These are phyloP conservation scores for Drosophila hamatofila DNA, from an alignment of 2,888 invertebrate genomes.

Conservation along the genomic window DNA sequence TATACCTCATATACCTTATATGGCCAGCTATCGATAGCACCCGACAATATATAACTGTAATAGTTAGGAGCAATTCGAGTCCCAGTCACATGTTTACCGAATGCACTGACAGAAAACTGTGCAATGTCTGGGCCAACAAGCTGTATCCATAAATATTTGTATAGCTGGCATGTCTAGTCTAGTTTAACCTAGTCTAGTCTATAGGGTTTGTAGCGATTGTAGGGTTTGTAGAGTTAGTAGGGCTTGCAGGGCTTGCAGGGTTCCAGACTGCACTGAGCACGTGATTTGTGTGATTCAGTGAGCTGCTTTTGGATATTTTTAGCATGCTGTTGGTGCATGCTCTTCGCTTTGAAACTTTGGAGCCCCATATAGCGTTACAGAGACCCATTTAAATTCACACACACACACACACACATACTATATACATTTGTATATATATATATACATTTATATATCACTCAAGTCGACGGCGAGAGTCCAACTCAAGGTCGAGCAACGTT, in stretches of 20 bases:
- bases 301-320: conserved; percentile 45
- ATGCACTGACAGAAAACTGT: conserved; percentile 23
- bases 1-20: conserved; percentile 23
- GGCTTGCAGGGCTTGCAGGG: too few species aligned
- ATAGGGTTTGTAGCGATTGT: background rate
- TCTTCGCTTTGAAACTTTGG: conserved; percentile 39
- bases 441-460: background rate
- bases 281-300: conserved; percentile 69
- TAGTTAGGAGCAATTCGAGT: background rate
- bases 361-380: conserved; percentile 37
- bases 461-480: conserved; percentile 3
- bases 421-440: background rate
- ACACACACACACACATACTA: background rate
- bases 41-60: conserved; percentile 3
- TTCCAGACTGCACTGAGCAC: conserved; percentile 42
- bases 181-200: background rate
- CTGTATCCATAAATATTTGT: conserved; percentile 41
- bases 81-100: conserved; percentile 35
- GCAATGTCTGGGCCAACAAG: conserved; percentile 35
- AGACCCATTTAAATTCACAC: background rate
- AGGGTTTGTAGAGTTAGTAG: background rate
- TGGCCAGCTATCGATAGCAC: conserved; percentile 22
- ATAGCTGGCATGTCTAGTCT: conserved; percentile 24
- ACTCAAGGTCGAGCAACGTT: conserved; percentile 42
- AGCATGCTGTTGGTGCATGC: conserved; percentile 25